Percentiles rank a stretch among this genome's conserved stretches.
Conservation (phyloP, 1,140 invertebrate genomes). For the Drosophila repleta region DNA sequence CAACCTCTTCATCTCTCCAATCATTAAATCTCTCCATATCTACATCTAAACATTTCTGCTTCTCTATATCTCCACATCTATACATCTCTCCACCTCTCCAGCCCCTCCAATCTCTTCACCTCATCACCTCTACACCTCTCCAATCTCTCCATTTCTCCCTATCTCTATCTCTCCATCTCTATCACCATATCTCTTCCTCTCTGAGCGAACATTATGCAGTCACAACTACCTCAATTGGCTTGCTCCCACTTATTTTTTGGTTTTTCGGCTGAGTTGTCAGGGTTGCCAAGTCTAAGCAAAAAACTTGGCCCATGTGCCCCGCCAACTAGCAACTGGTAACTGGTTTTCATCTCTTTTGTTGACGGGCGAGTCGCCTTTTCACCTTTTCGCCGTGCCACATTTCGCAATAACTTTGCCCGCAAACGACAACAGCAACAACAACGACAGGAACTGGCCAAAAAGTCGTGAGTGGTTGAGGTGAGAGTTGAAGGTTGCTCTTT, state of each 20-base stretch:
- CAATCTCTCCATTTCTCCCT: too few species aligned
- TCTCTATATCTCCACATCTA: too few species aligned
- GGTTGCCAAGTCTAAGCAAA: constrained; percentile 44
- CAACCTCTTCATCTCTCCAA: too few species aligned
- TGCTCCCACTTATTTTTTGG: constrained; percentile 23
- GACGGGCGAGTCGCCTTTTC: constrained; percentile 36
- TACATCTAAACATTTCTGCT: too few species aligned
- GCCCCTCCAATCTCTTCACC: too few species aligned
- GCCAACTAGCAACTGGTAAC: constrained; percentile 31
- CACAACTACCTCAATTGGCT: background rate
- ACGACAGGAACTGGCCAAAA: constrained; percentile 13
- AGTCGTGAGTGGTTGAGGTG: background rate
- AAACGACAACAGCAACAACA: constrained; percentile 3
- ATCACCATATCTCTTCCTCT: too few species aligned
- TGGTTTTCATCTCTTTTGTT: constrained; percentile 39
- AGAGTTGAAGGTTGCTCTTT: background rate
- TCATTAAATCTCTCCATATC: too few species aligned
- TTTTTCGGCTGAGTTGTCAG: constrained; percentile 11
- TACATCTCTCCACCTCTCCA: too few species aligned
- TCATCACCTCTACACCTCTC: too few species aligned
- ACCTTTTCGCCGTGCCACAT: constrained; percentile 34
- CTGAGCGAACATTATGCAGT: background rate
- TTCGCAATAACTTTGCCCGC: constrained; percentile 40
- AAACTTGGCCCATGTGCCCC: constrained; percentile 45
- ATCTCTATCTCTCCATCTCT: too few species aligned